Evolutionary conservation across 2,888 invertebrate species (phyloP).

Genomic region (Trisateles emortualis): DNA sequence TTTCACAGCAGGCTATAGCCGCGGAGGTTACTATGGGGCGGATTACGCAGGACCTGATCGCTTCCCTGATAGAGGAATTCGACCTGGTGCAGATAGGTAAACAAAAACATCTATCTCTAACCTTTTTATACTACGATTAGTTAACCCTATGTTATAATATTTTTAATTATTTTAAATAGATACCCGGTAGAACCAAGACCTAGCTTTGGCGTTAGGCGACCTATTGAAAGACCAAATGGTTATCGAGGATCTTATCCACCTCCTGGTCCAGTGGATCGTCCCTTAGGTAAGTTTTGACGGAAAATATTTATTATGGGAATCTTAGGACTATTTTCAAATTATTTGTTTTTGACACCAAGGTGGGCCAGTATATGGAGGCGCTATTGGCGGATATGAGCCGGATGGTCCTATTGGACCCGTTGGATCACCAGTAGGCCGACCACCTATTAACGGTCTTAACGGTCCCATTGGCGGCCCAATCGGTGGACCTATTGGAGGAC

Average conservation of each 20-base stretch:
- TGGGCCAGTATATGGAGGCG: constrained; percentile 56
- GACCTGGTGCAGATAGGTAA: constrained; percentile 81
- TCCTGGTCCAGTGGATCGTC: constrained; percentile 71
- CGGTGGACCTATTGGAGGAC: constrained; percentile 66
- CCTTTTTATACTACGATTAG: not conserved
- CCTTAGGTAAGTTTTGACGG: constrained; percentile 61
- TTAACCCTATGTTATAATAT: not conserved
- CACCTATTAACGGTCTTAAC: constrained; percentile 20
- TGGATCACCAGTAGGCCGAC: constrained; percentile 54
- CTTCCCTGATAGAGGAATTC: constrained; percentile 80
- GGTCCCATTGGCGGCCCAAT: constrained; percentile 62
- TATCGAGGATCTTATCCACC: constrained; percentile 84
- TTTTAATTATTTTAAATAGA: constrained; percentile 44
- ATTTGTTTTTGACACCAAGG: constrained; percentile 21
- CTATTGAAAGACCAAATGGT: constrained; percentile 78
- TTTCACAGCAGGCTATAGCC: constrained; percentile 69
- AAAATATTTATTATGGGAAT: not conserved
- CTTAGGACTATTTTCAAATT: not conserved
- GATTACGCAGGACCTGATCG: constrained; percentile 74
- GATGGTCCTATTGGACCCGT: constrained; percentile 72
- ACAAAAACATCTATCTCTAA: not conserved
- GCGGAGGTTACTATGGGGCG: constrained; percentile 75
- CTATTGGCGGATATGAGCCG: constrained; percentile 65
- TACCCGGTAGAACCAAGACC: constrained; percentile 80
- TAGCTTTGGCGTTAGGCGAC: constrained; percentile 70